Evolutionary conservation across 2,113 vertebrate genomes (phyloP).

Genomic region (Chascanopsetta lugubris): DNA sequence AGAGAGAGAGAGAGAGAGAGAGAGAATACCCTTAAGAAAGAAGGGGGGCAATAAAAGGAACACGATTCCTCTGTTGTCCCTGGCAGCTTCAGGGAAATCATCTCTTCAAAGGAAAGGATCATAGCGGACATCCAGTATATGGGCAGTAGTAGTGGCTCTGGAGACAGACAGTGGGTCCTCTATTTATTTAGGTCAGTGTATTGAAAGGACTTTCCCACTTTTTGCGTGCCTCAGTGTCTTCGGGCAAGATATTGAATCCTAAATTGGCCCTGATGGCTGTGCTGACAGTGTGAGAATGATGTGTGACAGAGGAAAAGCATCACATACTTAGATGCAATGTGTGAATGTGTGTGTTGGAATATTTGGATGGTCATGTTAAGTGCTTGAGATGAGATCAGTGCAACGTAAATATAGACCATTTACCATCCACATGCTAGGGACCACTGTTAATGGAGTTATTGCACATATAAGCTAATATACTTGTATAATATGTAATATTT

Average conservation of each 20-base stretch:
- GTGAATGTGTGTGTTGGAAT: not conserved
- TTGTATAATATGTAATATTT: too few relatives aligned
- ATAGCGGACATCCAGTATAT: not conserved
- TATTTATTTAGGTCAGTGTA: not conserved
- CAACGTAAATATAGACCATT: too few relatives aligned
- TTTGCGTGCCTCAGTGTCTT: too few relatives aligned
- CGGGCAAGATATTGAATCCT: too few relatives aligned
- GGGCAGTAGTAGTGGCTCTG: too few relatives aligned
- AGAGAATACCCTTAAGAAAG: rapidly evolving
- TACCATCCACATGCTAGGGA: not conserved
- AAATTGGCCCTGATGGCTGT: too few relatives aligned
- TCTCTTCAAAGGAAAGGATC: not conserved
- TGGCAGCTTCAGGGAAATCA: not conserved
- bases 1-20: not conserved
- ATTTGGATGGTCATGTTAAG: too few relatives aligned
- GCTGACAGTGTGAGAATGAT: not conserved
- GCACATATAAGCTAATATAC: too few relatives aligned
- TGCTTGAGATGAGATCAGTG: too few relatives aligned
- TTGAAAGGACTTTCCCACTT: too few relatives aligned
- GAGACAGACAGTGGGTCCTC: not conserved
- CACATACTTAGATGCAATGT: too few relatives aligned
- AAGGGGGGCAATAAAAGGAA: not conserved
- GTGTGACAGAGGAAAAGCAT: not conserved
- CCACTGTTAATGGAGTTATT: too few relatives aligned
- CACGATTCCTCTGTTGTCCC: not conserved